A percentile compares a stretch with the other conserved stretches of the same genome.
Conservation (phyloP, 2,797 vertebrate genomes). For the Periparus ater region DNA sequence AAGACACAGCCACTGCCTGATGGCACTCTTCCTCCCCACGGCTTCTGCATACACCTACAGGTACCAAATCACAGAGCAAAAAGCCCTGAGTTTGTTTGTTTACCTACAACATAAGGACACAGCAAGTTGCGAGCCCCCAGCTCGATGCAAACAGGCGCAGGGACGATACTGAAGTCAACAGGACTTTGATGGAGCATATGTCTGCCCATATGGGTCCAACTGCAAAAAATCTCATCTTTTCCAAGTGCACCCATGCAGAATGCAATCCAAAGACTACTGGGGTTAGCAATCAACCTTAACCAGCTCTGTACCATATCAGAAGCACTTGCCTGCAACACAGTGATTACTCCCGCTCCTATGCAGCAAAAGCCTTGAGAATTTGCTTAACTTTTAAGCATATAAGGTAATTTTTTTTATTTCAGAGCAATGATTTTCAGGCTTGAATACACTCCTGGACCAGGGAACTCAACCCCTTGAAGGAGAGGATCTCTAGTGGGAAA, state of each 20-base stretch:
- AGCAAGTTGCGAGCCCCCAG: not conserved
- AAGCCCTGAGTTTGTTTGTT: not conserved
- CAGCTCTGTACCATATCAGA: not conserved
- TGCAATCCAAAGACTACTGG: not conserved
- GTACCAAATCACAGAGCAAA: not conserved
- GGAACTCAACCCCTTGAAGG: not conserved
- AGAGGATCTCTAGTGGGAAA: not conserved
- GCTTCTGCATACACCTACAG: not conserved
- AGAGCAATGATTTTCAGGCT: not conserved
- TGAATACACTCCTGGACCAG: not conserved
- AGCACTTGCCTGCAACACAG: not conserved
- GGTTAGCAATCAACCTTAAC: not conserved
- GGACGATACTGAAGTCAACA: not conserved
- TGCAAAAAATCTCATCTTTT: slow-evolving; percentile 1
- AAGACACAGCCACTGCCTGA: not conserved
- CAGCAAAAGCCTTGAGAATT: not conserved
- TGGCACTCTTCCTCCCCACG: not conserved
- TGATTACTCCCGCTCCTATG: not conserved
- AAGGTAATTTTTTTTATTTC: not conserved
- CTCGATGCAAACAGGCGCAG: not conserved
- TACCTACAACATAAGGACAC: not conserved
- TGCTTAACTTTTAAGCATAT: not conserved
- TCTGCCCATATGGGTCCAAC: slow-evolving; percentile 26
- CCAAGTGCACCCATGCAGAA: slow-evolving; percentile 14
- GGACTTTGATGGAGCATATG: slow-evolving; percentile 30